Conservation (phyloP, 2,113 vertebrate genomes). For the Oncorhynchus kisutch region DNA sequence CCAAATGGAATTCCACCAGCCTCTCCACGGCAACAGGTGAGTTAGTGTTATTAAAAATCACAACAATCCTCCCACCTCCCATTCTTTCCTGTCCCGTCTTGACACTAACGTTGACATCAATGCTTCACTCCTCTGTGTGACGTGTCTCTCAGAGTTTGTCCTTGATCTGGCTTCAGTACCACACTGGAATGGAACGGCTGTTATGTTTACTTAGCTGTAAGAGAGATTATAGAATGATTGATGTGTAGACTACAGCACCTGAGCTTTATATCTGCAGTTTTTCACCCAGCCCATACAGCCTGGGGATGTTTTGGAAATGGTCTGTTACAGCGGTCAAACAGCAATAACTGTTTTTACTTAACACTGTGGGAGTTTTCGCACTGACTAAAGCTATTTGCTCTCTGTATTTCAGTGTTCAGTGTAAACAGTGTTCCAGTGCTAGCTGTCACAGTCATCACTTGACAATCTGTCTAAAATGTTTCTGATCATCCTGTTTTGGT, state of each 20-base stretch:
- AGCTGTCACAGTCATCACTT: not conserved
- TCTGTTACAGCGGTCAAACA: slow-evolving; percentile 11
- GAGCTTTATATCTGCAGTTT: not conserved
- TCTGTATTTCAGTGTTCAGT: not conserved
- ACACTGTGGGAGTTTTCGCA: not conserved
- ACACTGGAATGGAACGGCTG: slow-evolving; percentile 26
- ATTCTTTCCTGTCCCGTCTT: not conserved
- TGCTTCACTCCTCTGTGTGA: slow-evolving; percentile 32
- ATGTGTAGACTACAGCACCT: too few relatives aligned
- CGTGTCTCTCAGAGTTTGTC: slow-evolving; percentile 27
- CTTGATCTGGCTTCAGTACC: slow-evolving; percentile 14
- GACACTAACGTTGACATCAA: slow-evolving; percentile 3
- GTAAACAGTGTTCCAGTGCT: not conserved
- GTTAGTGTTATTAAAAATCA: slow-evolving; percentile 24
- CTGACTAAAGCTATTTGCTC: not conserved
- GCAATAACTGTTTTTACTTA: not conserved
- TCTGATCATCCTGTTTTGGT: slow-evolving; percentile 5
- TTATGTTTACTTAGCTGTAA: not conserved
- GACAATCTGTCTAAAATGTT: not conserved
- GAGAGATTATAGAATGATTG: not conserved
- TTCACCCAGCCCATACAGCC: not conserved
- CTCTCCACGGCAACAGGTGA: slow-evolving; percentile 71
- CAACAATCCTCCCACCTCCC: not conserved
- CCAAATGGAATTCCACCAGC: slow-evolving; percentile 55
- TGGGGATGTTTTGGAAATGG: not conserved